Base-by-base conservation (phyloP, 2,797 vertebrate genomes). In the Acanthiza pusilla region DNA sequence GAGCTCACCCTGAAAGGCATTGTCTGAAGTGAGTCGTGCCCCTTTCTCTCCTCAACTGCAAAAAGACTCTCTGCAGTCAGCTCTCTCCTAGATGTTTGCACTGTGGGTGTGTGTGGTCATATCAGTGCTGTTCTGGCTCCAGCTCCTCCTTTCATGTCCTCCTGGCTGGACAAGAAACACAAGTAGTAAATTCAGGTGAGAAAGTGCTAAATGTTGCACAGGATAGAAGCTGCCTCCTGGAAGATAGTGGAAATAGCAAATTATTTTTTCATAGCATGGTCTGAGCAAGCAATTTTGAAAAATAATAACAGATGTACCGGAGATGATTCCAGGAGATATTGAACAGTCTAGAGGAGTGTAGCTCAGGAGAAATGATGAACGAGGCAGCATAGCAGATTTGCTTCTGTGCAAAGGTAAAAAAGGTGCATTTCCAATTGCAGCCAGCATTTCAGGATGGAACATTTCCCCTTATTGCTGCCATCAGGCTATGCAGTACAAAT, bases 281-380 rank as follows among this genome's bases (percentile, higher is more conserved):
- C 75, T 89, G n/a, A 87, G 55, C 2, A 13, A 88, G 55, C 68
- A 74, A 78, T 94, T 94, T 73, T 81, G 47, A 85, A 94, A 94
- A 90, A 85, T 82, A 93, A 47, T 87, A 82, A 68, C 8, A 4
- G 54, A 62, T 34, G 23, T 94, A 89, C 65, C 4, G 2, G 78
- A 43, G 80, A n/a, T 84, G 32, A 84, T 93, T 97, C 60, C 61
- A 50, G 38, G 71, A 94, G 74, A 87, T 93, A 89, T 21, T 91
- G 89, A 94, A 62, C 70, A 57, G 75, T 80, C 36, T 29, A 29
- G 50, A 90, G 81, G 34, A 78, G 32, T 16, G 43, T 57, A 87
- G 57, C 83, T 94, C 63, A 62, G 38, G 45, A 89, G 79, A 83
- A 90, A 84, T 91, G 7, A 94, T 73, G 45, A 85, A 58, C 4